These are phyloP conservation scores for Tethya wilhelma DNA, from an alignment of 37 sponge, comb jelly and placozoan species.

Conservation along the genomic window DNA sequence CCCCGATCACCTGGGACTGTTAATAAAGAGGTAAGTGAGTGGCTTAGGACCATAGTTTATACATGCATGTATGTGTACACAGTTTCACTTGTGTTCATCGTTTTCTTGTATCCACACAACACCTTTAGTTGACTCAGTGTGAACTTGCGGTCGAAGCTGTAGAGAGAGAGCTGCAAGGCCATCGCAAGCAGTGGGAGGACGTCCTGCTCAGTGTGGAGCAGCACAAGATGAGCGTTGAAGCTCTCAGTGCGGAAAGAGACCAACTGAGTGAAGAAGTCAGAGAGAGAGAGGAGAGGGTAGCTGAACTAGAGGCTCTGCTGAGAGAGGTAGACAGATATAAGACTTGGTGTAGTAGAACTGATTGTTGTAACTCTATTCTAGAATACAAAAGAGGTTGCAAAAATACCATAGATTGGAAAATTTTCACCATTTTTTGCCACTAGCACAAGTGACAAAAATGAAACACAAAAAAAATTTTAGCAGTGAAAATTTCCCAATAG, in stretches of 20 bases:
- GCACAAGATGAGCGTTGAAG: neutral
- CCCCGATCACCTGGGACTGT: neutral
- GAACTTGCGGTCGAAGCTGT: conserved; percentile 19
- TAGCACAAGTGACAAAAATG: too few species aligned
- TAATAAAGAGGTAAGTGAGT: conserved; percentile 1
- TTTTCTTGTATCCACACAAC: too few species aligned
- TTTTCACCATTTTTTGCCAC: too few species aligned
- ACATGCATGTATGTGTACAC: neutral
- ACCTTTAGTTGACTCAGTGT: conserved; percentile 17
- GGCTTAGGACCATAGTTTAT: neutral
- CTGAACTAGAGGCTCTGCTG: conserved; percentile 28
- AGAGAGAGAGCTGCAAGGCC: conserved; percentile 33
- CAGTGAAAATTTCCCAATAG: neutral
- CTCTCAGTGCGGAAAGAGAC: conserved; percentile 2
- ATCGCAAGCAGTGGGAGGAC: conserved; percentile 46
- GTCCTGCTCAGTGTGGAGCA: neutral
- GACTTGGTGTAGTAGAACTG: neutral
- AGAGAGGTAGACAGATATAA: conserved; percentile 17
- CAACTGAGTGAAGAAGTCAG: conserved; percentile 11
- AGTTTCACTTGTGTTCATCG: neutral
- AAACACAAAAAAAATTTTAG: neutral
- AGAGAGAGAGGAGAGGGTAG: conserved; percentile 12
- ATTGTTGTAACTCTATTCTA: neutral
- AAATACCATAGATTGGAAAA: too few species aligned
- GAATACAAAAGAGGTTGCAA: too few species aligned